Evolutionary conservation across 2,888 invertebrate genomes (phyloP), one percentile per base, ranked within the genome.

Genomic region (Charanyca ferruginea): DNA sequence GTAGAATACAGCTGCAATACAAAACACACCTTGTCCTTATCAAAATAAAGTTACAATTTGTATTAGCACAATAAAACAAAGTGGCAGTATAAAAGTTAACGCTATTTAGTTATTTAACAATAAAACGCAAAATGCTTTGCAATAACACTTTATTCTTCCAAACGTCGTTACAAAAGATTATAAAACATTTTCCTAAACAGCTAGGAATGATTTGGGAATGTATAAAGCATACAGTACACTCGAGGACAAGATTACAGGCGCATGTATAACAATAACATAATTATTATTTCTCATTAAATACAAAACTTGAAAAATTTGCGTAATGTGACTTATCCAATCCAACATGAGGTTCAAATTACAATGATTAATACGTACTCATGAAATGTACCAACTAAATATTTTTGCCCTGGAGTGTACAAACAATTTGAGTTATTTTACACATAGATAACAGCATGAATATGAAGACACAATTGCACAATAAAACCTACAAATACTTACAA

Each of bases 191-290:
- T 68, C 62, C 42, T 61, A 55, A 61, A 70, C n/a, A n/a, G n/a
- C 53, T 74, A 79, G 77, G 83, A 84, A 83, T 83, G 78, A 72
- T 67, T 66, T 69, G 61, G 87, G 87, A 87, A 87, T 87, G 86
- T 85, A 76, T 45, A 51, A 81, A 80, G 77, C 83, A 70, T 63
- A 77, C 44, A 11, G n/a, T 64, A 67, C 55, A 74, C 44, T 52
- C 45, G 18, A 61, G 55, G 55, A 52, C 45, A 64, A 60, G 23
- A 28, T 42, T 38, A 58, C 11, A 11, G 16, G 5, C 38, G 32
- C 32, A 11, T 11, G n/a, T n/a, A n/a, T n/a, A n/a, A n/a, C n/a
- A n/a, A n/a, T n/a, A n/a, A n/a, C n/a, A n/a, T n/a, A n/a, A n/a
- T n/a, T n/a, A n/a, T n/a, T n/a, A n/a, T n/a, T n/a, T n/a, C n/a